Base-by-base conservation (phyloP, 2,888 invertebrate species). In the Eudemis profundana region DNA sequence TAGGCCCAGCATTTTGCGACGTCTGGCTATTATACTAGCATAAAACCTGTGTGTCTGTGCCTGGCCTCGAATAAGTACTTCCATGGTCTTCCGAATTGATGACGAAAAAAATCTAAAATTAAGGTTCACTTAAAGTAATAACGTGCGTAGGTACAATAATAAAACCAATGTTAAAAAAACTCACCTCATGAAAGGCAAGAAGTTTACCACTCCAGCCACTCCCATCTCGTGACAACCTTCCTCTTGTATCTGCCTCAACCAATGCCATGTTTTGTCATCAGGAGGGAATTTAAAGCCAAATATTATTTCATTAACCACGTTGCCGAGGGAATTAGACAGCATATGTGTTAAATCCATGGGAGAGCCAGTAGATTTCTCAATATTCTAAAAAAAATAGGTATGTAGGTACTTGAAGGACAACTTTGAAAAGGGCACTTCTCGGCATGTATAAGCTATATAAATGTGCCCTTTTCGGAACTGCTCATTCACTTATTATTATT, bases 171-270 rank as follows among this genome's bases (percentile, higher is more conserved):
- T n/a, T n/a, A n/a, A n/a, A n/a, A n/a, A 33, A 33, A 73, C 74
- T 73, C 78, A 96, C 95, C 96, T 94, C 46, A 97, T 85, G 78
- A 96, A 95, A 12, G 98, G 97, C 69, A 98, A 89, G 85, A 97
- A 98, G 84, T 98, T 98, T 2, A 97, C 93, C 10, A 95, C 94
- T 1, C 96, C 97, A 0, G 97, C 95, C 2, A 98, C 94, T 0
- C 97, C 97, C 79, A 98, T 95, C 74, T 95, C 93, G 78, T 96
- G 95, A 53, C 96, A 95, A 0, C 97, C 97, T 82, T 97, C 96
- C 79, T 97, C 97, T 83, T 97, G 96, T 56, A 96, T 89, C 72
- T 95, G 88, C 75, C 96, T 94, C 62, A 97, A 87, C 94, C 96
- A 96, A 62, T 88, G 89, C 97, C 97, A 98, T 4, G 94, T 94